A percentile compares a stretch with the other conserved stretches of the same genome.
Conservation (phyloP, 2,888 invertebrate genomes). For the Dinocampus coccinellae region DNA sequence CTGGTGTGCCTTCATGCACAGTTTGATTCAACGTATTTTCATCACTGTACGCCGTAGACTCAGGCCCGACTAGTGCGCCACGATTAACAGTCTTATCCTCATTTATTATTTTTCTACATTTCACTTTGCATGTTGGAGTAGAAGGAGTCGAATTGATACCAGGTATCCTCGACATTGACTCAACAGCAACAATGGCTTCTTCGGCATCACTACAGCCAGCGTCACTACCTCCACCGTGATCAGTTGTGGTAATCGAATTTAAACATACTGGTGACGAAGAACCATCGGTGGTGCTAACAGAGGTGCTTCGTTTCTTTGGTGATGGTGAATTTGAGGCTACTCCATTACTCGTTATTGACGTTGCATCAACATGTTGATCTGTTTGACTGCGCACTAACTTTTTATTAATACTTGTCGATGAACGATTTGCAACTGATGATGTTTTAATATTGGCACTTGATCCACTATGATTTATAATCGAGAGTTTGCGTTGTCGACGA, state of each 20-base stretch:
- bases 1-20: constrained; percentile 26
- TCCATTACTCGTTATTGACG: constrained; percentile 62
- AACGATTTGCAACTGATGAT: constrained; percentile 54
- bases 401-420: constrained; percentile 54
- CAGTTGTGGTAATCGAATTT: constrained; percentile 50
- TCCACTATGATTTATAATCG: constrained; percentile 59
- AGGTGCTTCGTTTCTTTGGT: constrained; percentile 57
- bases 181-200: constrained; percentile 63
- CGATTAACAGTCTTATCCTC: constrained; percentile 61
- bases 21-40: constrained; percentile 33
- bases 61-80: constrained; percentile 35
- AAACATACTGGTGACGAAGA: constrained; percentile 51
- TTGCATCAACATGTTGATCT: constrained; percentile 56
- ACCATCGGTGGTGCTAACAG: constrained; percentile 56
- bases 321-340: constrained; percentile 58
- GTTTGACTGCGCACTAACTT: constrained; percentile 55
- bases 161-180: constrained; percentile 60
- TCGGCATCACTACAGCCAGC: constrained; percentile 66
- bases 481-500: constrained; percentile 64
- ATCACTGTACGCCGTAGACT: constrained; percentile 33
- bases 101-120: constrained; percentile 60
- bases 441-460: constrained; percentile 50
- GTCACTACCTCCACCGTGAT: constrained; percentile 59
- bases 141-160: constrained; percentile 61
- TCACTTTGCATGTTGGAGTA: constrained; percentile 61